Evolutionary conservation across 2,888 invertebrate genomes (phyloP), one percentile per base, ranked within the genome.

Genomic region (Taphrorychus bicolor): DNA sequence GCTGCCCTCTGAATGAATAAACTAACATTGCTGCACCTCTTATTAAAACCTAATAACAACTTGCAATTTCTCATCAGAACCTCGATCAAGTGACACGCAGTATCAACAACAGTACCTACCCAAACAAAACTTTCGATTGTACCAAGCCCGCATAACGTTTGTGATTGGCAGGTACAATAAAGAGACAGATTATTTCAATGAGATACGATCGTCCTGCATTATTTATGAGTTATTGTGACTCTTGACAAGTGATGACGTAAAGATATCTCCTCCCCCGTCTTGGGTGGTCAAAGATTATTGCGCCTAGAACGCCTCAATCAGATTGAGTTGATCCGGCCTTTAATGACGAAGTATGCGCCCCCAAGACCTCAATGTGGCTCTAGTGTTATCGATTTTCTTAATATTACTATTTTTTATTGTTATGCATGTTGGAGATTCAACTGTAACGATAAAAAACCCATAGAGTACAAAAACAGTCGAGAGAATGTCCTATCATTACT

Each of bases 211-310:
- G 57, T 63, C 72, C 79, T 79, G 77, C 77, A 79, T 79, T 78
- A 79, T 77, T 74, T 77, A 79, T 78, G 75, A 78, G 76, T 76
- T 78, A 78, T 78, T 79, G 78, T 78, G 73, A 66, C 59, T 72
- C 64, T 74, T 77, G 79, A 78, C 78, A 79, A 79, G 78, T 78
- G 79, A 76, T 78, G 79, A 79, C 79, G 78, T 75, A 72, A 72
- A 74, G 74, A 74, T 76, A 42, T 62, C 69, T 66, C 66, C 66
- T 66, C 66, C 66, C 60, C 59, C 60, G 56, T 32, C 60, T 66
- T 66, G 66, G 66, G 66, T 66, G 66, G 66, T 54, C 66, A 56
- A 66, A 65, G 42, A 65, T 65, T 65, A 59, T 65, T 58, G 59
- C 66, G 48, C 56, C 21, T 49, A 60, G 48, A 66, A 66, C 59